Percentiles rank a stretch among this genome's conserved stretches.
Conservation (phyloP, 2,888 invertebrate species). For the Dolichomitus sp. region DNA sequence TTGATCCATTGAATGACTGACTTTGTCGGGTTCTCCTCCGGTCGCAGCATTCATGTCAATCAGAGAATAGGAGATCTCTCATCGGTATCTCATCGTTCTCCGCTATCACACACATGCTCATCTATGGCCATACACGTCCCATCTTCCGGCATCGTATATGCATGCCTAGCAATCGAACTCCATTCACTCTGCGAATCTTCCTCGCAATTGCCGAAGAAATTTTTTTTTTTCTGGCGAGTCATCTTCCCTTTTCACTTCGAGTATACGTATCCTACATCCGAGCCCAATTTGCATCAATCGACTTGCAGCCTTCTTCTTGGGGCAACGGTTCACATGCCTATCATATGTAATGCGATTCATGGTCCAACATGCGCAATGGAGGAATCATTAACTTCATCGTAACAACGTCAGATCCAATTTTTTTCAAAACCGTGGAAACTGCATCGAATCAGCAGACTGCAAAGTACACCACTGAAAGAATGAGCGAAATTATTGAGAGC, state of each 20-base stretch:
- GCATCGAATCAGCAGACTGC: too few species aligned
- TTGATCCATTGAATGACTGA: constrained; percentile 73
- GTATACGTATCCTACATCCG: constrained; percentile 1
- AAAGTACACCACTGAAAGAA: too few species aligned
- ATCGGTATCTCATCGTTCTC: constrained; percentile 25
- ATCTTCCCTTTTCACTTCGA: too few species aligned
- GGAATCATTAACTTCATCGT: too few species aligned
- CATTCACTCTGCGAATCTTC: constrained; percentile 69
- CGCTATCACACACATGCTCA: constrained; percentile 10
- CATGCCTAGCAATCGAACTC: constrained; percentile 73
- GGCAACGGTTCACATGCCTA: not conserved
- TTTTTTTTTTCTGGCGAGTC: constrained; percentile 4
- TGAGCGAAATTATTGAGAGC: too few species aligned
- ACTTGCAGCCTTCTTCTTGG: not conserved
- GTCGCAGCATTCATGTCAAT: constrained; percentile 24
- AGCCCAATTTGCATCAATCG: constrained; percentile 17
- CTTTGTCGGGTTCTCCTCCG: constrained; percentile 43
- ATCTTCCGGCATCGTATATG: constrained; percentile 32
- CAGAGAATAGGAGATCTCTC: constrained; percentile 37
- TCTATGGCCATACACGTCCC: constrained; percentile 24
- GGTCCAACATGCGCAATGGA: too few species aligned
- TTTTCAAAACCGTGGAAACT: too few species aligned
- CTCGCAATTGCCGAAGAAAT: constrained; percentile 3
- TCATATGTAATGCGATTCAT: not conserved
- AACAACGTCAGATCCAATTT: too few species aligned